These are phyloP conservation scores for Desmophyllum pertusum DNA, from an alignment of 92 coral and sea anemone genomes.

Conservation along the genomic window DNA sequence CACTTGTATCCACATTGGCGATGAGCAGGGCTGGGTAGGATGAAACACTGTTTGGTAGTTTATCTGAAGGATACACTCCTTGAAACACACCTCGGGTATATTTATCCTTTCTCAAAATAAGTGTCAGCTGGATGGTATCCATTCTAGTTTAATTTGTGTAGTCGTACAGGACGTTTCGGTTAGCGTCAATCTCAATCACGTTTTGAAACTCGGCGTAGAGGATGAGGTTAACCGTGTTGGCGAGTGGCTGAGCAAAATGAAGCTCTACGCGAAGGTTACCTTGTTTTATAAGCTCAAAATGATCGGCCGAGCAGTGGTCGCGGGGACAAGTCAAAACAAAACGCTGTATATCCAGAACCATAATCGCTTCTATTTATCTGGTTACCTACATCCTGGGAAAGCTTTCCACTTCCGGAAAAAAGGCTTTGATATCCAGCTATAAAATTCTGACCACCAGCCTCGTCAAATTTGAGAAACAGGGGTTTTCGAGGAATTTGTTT, in stretches of 20 bases:
- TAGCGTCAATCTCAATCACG: no score
- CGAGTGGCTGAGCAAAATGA: constrained; percentile 6
- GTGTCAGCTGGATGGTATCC: no score
- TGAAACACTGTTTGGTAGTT: background rate
- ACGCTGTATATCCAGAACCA: constrained; percentile 41
- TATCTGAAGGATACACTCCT: background rate
- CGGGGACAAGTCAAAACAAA: constrained; percentile 45
- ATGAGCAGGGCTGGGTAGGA: no score
- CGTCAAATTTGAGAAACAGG: no score
- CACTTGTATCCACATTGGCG: no score
- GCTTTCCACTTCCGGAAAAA: constrained; percentile 55
- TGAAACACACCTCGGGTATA: no score
- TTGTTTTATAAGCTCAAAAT: constrained; percentile 37
- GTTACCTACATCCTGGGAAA: constrained; percentile 53
- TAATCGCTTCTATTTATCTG: constrained; percentile 55
- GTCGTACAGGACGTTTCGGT: no score
- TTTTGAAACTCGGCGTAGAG: no score
- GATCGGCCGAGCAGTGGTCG: constrained; percentile 46
- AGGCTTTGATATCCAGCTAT: constrained; percentile 48
- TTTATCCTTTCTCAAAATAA: no score
- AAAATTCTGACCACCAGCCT: no score
- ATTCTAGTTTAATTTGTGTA: no score
- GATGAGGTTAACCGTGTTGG: constrained; percentile 50
- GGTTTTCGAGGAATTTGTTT: no score
- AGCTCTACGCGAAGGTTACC: constrained; percentile 47